Conservation (phyloP, 2,888 invertebrate species). For the Drosophila parthenogenetica region DNA sequence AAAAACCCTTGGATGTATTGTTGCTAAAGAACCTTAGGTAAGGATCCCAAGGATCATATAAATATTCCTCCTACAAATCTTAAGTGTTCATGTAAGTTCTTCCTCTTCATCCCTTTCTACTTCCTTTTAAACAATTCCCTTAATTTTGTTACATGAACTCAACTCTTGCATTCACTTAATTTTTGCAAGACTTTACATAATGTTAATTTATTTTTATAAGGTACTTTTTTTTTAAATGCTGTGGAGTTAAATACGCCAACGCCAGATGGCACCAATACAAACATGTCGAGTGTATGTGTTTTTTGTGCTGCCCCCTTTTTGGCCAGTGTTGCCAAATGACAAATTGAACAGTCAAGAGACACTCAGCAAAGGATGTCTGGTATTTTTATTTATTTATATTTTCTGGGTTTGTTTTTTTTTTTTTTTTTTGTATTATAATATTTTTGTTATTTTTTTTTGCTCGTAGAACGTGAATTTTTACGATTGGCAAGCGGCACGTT, state of each 20-base stretch:
- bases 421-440: slow-evolving; percentile 19
- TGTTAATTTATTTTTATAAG: slow-evolving; percentile 3
- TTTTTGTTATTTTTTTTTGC: slow-evolving; percentile 5
- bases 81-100: no score
- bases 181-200: neutral
- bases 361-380: slow-evolving; percentile 3
- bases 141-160: neutral
- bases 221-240: neutral
- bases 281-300: neutral
- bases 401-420: no score
- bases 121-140: neutral
- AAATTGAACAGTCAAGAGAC: slow-evolving; percentile 34
- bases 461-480: slow-evolving; percentile 48
- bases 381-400: neutral
- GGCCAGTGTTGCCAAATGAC: slow-evolving; percentile 29
- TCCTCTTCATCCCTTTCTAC: no score
- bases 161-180: neutral
- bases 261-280: slow-evolving; percentile 16
- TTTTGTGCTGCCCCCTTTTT: neutral
- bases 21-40: no score
- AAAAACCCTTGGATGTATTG: no score
- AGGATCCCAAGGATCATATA: no score
- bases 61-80: no score
- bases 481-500: slow-evolving; percentile 69
- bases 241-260: slow-evolving; percentile 6